These are phyloP conservation scores for Hemithea aestivaria DNA, from an alignment of 2,888 invertebrate species.

Conservation along the genomic window DNA sequence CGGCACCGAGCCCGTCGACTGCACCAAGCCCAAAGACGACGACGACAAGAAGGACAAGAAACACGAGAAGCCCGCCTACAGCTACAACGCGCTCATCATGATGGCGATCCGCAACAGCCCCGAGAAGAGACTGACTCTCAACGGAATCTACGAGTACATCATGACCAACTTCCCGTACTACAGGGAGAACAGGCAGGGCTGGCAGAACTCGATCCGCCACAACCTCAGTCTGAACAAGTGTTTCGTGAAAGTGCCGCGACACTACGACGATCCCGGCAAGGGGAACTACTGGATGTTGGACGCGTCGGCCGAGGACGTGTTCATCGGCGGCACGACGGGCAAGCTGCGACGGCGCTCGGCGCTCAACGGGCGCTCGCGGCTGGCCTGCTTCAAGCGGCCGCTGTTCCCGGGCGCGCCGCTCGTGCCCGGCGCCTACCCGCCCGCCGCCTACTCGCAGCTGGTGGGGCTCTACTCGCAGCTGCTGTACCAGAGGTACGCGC, in stretches of 20 bases:
- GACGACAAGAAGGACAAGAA: constrained; percentile 78
- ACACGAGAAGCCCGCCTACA: constrained; percentile 97
- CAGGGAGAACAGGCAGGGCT: constrained; percentile 97
- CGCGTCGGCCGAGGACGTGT: constrained; percentile 98
- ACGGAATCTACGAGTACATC: constrained; percentile 99
- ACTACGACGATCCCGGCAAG: constrained; percentile 99
- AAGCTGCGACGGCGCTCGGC: constrained; percentile 93
- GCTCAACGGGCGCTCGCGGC: constrained; percentile 90
- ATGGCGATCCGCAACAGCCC: constrained; percentile 98
- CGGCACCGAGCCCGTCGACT: constrained; percentile 86
- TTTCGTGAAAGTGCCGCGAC: constrained; percentile 97
- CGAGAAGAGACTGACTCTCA: constrained; percentile 95
- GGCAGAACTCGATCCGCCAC: constrained; percentile 99
- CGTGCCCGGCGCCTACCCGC: constrained; percentile 79
- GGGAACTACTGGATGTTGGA: constrained; percentile 99
- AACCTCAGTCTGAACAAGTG: constrained; percentile 99
- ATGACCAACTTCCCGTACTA: constrained; percentile 99
- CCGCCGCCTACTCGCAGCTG: constrained; percentile 77
- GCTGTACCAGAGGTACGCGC: constrained; percentile 84
- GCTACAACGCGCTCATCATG: constrained; percentile 99
- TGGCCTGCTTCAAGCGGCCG: constrained; percentile 93
- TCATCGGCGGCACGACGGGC: constrained; percentile 98
- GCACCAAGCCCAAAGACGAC: constrained; percentile 75
- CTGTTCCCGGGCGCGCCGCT: constrained; percentile 81
- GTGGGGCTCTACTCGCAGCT: constrained; percentile 81